Evolutionary conservation across 2,113 vertebrate genomes (phyloP), one percentile per base, ranked within the genome.

Genomic region (Clarias magur): DNA sequence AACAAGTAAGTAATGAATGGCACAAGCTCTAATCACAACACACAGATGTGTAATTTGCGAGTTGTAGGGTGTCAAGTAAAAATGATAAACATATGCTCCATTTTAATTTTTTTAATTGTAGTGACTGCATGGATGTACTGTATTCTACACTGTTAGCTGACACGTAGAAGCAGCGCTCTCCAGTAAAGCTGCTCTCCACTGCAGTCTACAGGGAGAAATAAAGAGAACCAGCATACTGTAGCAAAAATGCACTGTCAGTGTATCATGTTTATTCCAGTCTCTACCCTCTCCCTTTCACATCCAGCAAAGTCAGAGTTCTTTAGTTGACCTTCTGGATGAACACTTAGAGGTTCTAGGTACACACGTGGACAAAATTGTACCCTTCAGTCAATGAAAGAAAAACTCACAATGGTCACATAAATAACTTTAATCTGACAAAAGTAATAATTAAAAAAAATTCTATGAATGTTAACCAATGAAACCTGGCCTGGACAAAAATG

Each of bases 201-300:
- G 60, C 86, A 83, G 80, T 63, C 70, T 57, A 80, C 79, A 82
- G 80, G 63, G 53, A 38, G 48, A 42, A 57, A 84, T 81, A 86
- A 88, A 72, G 27, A 75, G 84, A 86, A 67, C 42, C 68, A 80
- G 79, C 57, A 60, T 34, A 48, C 48, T 48, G 48, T 48, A 80
- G 68, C 53, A 56, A 42, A 85, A 78, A 23, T 62, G 60, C 84
- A 85, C 56, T 27, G 59, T 60, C 80, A 65, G 60, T 75, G 59
- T 48, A 63, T 85, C 48, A 38, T 15, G 67, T 68, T 82, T 85
- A 62, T 85, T 87, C 38, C 30, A 48, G 53, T 84, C 70, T 38
- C 56, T 30, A 57, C 83, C 57, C 42, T 80, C 63, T 48, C 16
- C 12, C 15, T 27, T 30, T 19, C 65, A n/a, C 27, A 57, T 54